Percentiles rank a stretch among this genome's conserved stretches.
Conservation (phyloP, 2,888 invertebrate species). For the Caenorhabditis sp. region DNA sequence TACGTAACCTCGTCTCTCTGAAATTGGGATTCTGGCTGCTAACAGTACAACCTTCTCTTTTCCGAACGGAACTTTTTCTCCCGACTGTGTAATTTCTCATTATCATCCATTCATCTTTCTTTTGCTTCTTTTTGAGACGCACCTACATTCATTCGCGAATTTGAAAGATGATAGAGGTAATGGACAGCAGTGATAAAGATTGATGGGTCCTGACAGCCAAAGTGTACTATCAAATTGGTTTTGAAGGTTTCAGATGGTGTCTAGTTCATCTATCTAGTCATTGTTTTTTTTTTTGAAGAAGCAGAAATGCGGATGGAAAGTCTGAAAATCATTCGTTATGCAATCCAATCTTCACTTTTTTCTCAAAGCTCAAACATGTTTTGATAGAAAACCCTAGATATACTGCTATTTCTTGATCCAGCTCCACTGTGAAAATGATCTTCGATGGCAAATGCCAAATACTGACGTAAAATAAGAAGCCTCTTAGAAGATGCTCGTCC, state of each 20-base stretch:
- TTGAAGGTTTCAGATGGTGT: too few species aligned
- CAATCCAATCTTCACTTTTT: neutral
- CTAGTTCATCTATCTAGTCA: too few species aligned
- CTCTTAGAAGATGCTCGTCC: slow-evolving; percentile 27
- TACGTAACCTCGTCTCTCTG: too few species aligned
- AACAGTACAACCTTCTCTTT: neutral
- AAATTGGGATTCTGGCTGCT: neutral
- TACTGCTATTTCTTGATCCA: too few species aligned
- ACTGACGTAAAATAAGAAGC: slow-evolving; percentile 12
- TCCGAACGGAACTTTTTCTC: slow-evolving; percentile 1
- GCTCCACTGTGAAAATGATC: too few species aligned
- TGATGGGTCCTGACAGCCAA: slow-evolving; percentile 42
- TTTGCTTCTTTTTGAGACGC: slow-evolving; percentile 28
- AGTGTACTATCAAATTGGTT: slow-evolving; percentile 17
- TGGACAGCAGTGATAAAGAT: slow-evolving; percentile 51
- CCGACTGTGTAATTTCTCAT: slow-evolving; percentile 29
- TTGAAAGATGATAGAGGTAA: slow-evolving; percentile 41
- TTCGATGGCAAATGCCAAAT: slow-evolving; percentile 7
- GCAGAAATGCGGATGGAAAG: too few species aligned
- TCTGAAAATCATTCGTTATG: too few species aligned
- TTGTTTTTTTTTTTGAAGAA: neutral
- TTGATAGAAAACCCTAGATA: neutral
- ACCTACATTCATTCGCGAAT: slow-evolving; percentile 35
- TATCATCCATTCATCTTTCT: slow-evolving; percentile 10
- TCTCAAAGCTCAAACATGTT: neutral